Base-by-base conservation (phyloP, 2,113 vertebrate genomes). In the Trichechus manatus region DNA sequence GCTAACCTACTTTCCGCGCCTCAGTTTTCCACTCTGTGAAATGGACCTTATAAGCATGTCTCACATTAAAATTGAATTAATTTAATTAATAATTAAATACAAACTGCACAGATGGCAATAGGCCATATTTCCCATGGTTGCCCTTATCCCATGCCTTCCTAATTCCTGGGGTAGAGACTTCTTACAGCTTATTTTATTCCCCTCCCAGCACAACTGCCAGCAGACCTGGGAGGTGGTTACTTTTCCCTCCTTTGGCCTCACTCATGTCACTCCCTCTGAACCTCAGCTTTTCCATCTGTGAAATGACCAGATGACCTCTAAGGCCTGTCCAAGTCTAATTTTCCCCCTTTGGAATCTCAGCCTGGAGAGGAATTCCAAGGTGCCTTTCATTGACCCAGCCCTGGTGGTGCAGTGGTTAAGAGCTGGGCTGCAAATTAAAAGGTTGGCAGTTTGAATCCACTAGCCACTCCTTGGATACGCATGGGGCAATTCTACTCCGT, bases 11-110 rank as follows among this genome's bases (percentile, higher is more conserved):
- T 56, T n/a, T 22, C 66, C 10, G 17, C 50, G 94, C 85, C 94
- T 90, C 82, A 42, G 78, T 86, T 84, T 90, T 39, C 36, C 53
- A 19, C 53, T 95, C 93, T 11, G 29, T 61, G 64, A 82, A 66
- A 75, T 25, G 74, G 25, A 70, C 33, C 75, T 63, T 50, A 50
- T 27, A 78, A 66, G 23, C 39, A 14, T 27, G 59, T 29, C 4
- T 36, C 36, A 6, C 44, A 8, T 23, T 15, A 56, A 56, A 56
- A 56, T 17, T 56, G 9, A 56, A 56, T 56, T 56, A 56, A 56
- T 17, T 56, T 56, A 56, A 56, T 56, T 56, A 56, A 56, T 56
- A 15, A 17, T 17, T 56, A 77, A 79, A 70, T 14, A 75, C 70
- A 81, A 33, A 19, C 20, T 15, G 33, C 31, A 3, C 10, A 36